These are phyloP conservation scores for Ataeniobius toweri DNA, from an alignment of 2,797 vertebrate species.

Conservation along the genomic window DNA sequence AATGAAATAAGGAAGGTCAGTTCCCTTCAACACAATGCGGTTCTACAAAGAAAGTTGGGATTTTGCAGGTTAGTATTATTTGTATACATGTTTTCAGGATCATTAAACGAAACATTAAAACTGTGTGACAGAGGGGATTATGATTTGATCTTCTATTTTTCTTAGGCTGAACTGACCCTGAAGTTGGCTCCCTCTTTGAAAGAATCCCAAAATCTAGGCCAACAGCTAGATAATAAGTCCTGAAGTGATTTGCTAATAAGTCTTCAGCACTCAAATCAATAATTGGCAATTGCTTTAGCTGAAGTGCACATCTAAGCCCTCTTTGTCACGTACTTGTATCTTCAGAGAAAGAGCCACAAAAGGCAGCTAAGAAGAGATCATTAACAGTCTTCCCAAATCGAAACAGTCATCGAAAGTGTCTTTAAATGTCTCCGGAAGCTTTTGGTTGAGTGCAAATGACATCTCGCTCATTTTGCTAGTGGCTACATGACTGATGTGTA, in stretches of 20 bases:
- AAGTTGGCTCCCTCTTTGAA: slow-evolving; percentile 42
- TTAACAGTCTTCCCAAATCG: slow-evolving; percentile 81
- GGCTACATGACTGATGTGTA: slow-evolving; percentile 82
- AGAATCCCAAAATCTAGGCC: slow-evolving; percentile 46
- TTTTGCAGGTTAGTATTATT: slow-evolving; percentile 53
- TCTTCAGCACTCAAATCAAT: slow-evolving; percentile 67
- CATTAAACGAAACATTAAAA: slow-evolving; percentile 31
- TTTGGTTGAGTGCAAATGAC: slow-evolving; percentile 80
- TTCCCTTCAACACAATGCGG: slow-evolving; percentile 74
- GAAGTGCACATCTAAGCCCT: slow-evolving; percentile 67
- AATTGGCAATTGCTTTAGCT: slow-evolving; percentile 61
- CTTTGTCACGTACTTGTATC: slow-evolving; percentile 63
- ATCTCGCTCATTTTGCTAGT: slow-evolving; percentile 79
- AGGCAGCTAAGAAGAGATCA: slow-evolving; percentile 66
- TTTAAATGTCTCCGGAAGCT: slow-evolving; percentile 74
- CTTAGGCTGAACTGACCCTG: slow-evolving; percentile 56
- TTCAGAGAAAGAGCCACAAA: slow-evolving; percentile 38
- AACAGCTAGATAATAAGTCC: slow-evolving; percentile 56
- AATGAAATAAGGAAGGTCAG: slow-evolving; percentile 91
- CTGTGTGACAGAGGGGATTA: slow-evolving; percentile 18
- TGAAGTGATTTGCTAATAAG: slow-evolving; percentile 63
- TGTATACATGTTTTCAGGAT: slow-evolving; percentile 40
- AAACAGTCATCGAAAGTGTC: slow-evolving; percentile 76
- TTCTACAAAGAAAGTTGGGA: slow-evolving; percentile 62
- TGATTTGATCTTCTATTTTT: slow-evolving; percentile 52